Evolutionary conservation across 2,797 vertebrate species (phyloP).

Genomic region (Sebastes cheni): DNA sequence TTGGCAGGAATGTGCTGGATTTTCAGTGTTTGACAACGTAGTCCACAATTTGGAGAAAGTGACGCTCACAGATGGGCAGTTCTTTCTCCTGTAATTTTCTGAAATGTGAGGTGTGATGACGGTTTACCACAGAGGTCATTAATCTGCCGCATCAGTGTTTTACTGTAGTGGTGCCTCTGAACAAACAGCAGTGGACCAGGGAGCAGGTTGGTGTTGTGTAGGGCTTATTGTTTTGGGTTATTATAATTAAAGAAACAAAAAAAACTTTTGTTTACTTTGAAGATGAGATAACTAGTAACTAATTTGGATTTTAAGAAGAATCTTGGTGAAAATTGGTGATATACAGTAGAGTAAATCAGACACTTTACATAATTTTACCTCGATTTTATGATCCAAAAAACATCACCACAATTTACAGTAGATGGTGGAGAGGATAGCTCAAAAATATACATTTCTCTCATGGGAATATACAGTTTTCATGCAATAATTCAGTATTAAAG

Average conservation of each 20-base stretch:
- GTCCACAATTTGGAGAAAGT: background rate
- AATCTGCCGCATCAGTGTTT: background rate
- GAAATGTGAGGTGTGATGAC: conserved; percentile 18
- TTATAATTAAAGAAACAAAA: background rate
- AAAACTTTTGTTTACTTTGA: background rate
- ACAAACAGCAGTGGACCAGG: background rate
- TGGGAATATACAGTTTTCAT: background rate
- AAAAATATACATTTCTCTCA: background rate
- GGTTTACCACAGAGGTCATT: conserved; percentile 15
- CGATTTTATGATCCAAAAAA: background rate
- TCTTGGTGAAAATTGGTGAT: background rate
- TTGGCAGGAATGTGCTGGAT: conserved; percentile 27
- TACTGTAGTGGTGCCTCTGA: background rate
- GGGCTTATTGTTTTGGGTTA: background rate
- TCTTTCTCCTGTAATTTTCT: background rate
- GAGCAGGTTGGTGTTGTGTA: background rate
- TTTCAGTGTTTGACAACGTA: conserved; percentile 25
- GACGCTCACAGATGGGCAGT: background rate
- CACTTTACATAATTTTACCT: too few species aligned
- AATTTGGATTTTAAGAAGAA: background rate
- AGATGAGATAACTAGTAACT: background rate
- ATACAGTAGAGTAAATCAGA: background rate
- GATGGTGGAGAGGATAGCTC: background rate
- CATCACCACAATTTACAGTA: background rate
- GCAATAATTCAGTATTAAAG: background rate